Evolutionary conservation across 2,888 invertebrate species (phyloP).

Genomic region (Hirtodrosophila alboralis): DNA sequence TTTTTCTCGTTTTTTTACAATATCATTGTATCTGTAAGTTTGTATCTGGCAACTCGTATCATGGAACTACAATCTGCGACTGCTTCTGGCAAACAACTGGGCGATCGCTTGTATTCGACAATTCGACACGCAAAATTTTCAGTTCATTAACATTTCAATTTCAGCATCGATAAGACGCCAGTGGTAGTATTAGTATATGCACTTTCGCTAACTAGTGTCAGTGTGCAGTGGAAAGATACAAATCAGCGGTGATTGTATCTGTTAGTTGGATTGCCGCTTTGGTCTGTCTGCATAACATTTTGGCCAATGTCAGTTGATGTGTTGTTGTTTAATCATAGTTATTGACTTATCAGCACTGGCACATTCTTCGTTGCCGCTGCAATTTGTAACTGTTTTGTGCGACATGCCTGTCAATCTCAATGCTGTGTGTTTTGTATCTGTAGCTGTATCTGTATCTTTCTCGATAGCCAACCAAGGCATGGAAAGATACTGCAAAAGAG

Average conservation of each 20-base stretch:
- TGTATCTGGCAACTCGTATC: slow-evolving; percentile 52
- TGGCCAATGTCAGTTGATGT: slow-evolving; percentile 18
- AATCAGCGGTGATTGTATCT: slow-evolving; percentile 54
- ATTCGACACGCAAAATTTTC: slow-evolving; percentile 76
- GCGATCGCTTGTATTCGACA: slow-evolving; percentile 23
- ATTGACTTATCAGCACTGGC: slow-evolving; percentile 68
- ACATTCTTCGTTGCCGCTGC: slow-evolving; percentile 57
- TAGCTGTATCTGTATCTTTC: slow-evolving; percentile 7
- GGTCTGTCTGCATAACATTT: slow-evolving; percentile 26
- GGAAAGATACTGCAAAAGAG: slow-evolving; percentile 10
- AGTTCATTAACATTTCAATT: slow-evolving; percentile 80
- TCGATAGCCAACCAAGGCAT: slow-evolving; percentile 18
- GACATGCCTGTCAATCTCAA: slow-evolving; percentile 51
- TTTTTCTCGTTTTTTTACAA: slow-evolving; percentile 18
- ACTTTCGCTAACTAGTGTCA: slow-evolving; percentile 46
- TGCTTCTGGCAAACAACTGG: slow-evolving; percentile 10
- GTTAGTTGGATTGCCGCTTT: slow-evolving; percentile 19
- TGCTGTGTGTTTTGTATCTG: slow-evolving; percentile 14
- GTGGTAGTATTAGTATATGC: slow-evolving; percentile 10
- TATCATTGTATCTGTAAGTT: slow-evolving; percentile 51
- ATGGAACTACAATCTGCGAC: slow-evolving; percentile 37
- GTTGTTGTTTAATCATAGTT: slow-evolving; percentile 61
- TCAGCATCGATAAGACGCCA: slow-evolving; percentile 56
- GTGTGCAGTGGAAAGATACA: slow-evolving; percentile 39
- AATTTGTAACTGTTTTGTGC: slow-evolving; percentile 61